A percentile compares a stretch with the other conserved stretches of the same genome.
Evolutionary conservation across 2,113 vertebrate genomes (phyloP).

Genomic region (Notarius lentiginosus): DNA sequence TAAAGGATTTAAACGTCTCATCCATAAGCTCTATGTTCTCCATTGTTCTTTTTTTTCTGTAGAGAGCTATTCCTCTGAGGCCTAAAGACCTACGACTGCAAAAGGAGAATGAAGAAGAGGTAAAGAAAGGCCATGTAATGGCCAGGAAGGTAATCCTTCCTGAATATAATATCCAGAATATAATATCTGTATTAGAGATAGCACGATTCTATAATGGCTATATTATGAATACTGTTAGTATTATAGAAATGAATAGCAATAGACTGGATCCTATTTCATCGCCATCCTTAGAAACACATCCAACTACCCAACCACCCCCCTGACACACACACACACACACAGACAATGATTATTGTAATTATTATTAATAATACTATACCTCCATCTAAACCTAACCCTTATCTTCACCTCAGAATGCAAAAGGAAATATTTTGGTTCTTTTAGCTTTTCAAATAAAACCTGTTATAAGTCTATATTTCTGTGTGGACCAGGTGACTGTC

Average conservation of each 20-base stretch:
- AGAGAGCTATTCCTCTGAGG: slow-evolving; percentile 38
- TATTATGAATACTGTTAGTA: slow-evolving; percentile 14
- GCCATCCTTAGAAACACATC: neutral
- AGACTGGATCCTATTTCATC: neutral
- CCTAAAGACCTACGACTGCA: slow-evolving; percentile 30
- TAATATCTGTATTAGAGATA: slow-evolving; percentile 24
- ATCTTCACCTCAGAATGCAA: neutral
- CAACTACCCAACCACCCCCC: too few species aligned
- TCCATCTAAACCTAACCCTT: neutral
- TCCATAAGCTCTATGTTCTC: slow-evolving; percentile 38
- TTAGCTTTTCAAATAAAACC: neutral
- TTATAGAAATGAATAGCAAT: slow-evolving; percentile 20
- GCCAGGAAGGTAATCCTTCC: slow-evolving; percentile 19
- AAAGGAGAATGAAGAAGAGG: slow-evolving; percentile 16
- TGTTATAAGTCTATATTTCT: neutral
- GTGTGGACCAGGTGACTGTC: neutral
- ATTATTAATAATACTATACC: neutral
- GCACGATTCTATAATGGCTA: slow-evolving; percentile 14
- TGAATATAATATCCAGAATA: slow-evolving; percentile 22
- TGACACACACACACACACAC: neutral
- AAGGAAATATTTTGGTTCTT: neutral
- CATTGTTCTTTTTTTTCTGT: slow-evolving; percentile 38
- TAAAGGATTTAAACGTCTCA: slow-evolving; percentile 46
- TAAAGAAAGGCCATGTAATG: slow-evolving; percentile 22
- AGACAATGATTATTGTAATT: neutral